Conservation (phyloP, 2,888 invertebrate genomes). For the Epinotia ramella region DNA sequence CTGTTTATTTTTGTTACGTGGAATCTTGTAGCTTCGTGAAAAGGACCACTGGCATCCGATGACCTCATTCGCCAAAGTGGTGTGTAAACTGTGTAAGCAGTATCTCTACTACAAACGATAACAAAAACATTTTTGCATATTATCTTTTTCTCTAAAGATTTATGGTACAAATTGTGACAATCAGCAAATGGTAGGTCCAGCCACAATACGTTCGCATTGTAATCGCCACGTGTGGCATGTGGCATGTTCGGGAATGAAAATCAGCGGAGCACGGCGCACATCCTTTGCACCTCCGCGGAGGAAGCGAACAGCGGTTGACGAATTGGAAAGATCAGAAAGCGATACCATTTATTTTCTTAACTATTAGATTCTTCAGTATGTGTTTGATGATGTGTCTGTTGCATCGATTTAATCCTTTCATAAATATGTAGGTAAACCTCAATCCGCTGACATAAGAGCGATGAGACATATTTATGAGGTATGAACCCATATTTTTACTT, state of each 20-base stretch:
- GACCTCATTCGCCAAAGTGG: background rate
- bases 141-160: background rate
- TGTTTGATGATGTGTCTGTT: too few relatives aligned
- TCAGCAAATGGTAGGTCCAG: constrained; percentile 56
- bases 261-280: constrained; percentile 62
- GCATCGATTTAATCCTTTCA: too few relatives aligned
- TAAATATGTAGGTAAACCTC: too few relatives aligned
- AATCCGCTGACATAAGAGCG: too few relatives aligned
- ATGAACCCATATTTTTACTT: too few relatives aligned
- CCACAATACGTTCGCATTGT: constrained; percentile 49
- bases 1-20: too few relatives aligned
- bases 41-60: too few relatives aligned
- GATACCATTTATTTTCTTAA: background rate
- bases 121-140: background rate
- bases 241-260: constrained; percentile 62
- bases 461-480: too few relatives aligned
- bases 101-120: background rate
- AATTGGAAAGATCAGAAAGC: background rate
- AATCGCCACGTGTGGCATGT: constrained; percentile 52
- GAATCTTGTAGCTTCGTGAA: too few relatives aligned
- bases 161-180: constrained; percentile 49
- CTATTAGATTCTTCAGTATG: background rate
- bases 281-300: constrained; percentile 51
- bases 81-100: background rate
- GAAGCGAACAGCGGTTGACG: constrained; percentile 25